Evolutionary conservation across 2,113 vertebrate species (phyloP), one percentile per base, ranked within the genome.

Genomic region (human (Homo sapiens)): DNA sequence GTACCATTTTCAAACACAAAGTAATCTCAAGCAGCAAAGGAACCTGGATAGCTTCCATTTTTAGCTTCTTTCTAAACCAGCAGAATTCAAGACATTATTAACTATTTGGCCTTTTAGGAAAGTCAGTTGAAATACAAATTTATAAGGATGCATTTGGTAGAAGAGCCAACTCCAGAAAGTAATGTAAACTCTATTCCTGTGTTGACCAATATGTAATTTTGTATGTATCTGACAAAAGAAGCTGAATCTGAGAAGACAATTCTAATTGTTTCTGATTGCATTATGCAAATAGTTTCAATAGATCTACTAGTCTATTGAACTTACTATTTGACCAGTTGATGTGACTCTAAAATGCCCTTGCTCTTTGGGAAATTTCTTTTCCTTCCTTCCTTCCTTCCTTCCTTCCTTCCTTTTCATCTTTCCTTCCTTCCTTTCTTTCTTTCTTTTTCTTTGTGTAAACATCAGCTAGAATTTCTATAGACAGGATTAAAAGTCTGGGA

Each of bases 201-300:
- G 75, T 48, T 81, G 64, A 94, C 92, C 75, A 48, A 96, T 84
- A 93, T 45, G n/a, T 76, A 96, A 90, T 92, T 97, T 87, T 48
- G 18, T 61, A 84, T 22, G 20, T 43, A 66, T 94, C 38, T n/a
- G 70, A 96, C 50, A 93, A 92, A 72, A 35, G 10, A 80, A 90
- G 90, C 27, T 55, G 64, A 95, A 76, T 92, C 76, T 90, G 85
- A 84, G 76, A 59, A 2, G 59, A 59, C 38, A 79, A 84, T 92
- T 95, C 75, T 86, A 85, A 89, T 64, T 16, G 40, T 90, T 64
- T 66, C 52, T 59, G 50, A 85, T 48, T 93, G 57, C 20, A 66
- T 90, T 93, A 90, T 94, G 55, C 35, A 93, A 95, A 88, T 88
- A 57, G 64, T 90, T 84, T 75, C 90, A 90, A 45, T 59, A 96